Base-by-base conservation (phyloP, 2,888 invertebrate species). In the Drosophila cognata region DNA sequence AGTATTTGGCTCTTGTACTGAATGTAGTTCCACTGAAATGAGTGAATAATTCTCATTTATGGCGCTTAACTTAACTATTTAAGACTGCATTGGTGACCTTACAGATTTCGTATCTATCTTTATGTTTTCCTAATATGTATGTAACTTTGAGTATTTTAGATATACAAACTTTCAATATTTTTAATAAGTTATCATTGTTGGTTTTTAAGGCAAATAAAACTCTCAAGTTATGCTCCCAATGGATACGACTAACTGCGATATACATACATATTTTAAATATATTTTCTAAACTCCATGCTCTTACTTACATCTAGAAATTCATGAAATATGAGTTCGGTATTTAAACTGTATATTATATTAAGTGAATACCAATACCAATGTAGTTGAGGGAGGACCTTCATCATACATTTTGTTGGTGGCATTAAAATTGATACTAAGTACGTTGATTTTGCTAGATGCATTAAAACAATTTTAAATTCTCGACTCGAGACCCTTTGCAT, bases 241-340 rank as follows among this genome's bases (percentile, higher is more conserved):
- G 52, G 60, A 52, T 61, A 58, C 48, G 48, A 57, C 36, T 50
- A 31, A 18, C 31, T 41, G 31, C 63, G 48, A 21, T 70, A 36
- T 58, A 56, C 33, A 52, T 69, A 50, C 41, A 31, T 43, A 31
- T 31, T 43, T 57, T 43, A 28, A 38, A 57, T 31, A 56, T 71
- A 41, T 63, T 31, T 64, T 60, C 29, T 64, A 71, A 77, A 74
- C 56, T 56, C 62, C 46, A 64, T 74, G 60, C 66, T 36, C 38
- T 67, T 48, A 52, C 71, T 80, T 83, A 81, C 7, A 64, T 65
- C 84, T 81, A 81, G 81, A 81, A 81, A 81, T 81, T 81, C 80
- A 83, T 81, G 84, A 83, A 80, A 72, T 80, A 68, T 75, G 63
- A 66, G 59, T 79, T 67, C 57, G 63, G 50, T 76, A 36, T 74